phyloP scores from a whole-genome alignment of 2,113 vertebrate species.

The Nettapus auritus region DNA sequence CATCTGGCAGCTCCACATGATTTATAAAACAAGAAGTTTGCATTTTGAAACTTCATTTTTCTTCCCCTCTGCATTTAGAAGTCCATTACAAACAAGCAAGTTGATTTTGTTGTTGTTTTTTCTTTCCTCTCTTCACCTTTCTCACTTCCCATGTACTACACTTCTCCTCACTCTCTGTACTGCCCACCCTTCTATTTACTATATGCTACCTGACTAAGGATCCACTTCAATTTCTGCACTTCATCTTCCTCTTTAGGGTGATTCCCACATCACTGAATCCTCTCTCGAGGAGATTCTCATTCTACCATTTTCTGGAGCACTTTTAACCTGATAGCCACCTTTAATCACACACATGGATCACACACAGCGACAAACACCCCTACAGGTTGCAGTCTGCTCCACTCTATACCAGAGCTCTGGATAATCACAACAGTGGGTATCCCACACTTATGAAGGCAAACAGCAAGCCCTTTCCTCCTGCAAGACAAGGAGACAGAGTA shows the following conservation, averaged over 20 bases:
- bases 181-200: background rate
- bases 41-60: background rate
- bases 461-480: background rate
- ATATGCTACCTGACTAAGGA: fast-evolving
- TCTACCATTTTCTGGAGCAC: background rate
- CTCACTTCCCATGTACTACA: background rate
- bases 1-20: background rate
- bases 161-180: background rate
- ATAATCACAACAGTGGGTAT: background rate
- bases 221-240: background rate
- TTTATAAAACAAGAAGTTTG: background rate
- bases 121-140: background rate
- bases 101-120: background rate
- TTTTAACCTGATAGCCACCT: background rate
- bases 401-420: background rate
- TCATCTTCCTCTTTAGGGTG: background rate
- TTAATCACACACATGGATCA: background rate
- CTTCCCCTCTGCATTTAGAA: background rate
- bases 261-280: background rate
- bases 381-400: background rate
- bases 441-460: background rate
- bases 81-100: background rate
- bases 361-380: too few relatives aligned
- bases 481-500: background rate
- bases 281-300: background rate